Conservation (phyloP, 2,888 invertebrate species). For the Cyrtodaria siliqua region DNA sequence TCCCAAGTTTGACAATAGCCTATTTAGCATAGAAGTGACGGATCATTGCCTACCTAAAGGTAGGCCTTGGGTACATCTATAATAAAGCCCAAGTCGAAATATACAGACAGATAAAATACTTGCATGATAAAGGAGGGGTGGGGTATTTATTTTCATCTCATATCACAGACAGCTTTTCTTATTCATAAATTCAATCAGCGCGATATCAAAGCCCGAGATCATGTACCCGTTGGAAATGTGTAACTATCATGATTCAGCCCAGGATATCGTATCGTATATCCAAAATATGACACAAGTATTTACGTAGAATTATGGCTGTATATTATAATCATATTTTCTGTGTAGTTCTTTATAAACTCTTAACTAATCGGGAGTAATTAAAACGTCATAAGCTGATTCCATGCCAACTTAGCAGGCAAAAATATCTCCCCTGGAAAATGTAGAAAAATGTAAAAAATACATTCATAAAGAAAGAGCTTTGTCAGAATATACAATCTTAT, state of each 20-base stretch:
- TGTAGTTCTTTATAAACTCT: background rate
- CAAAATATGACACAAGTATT: conserved; percentile 21
- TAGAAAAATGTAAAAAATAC: conserved; percentile 10
- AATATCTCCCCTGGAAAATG: conserved; percentile 23
- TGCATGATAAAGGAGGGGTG: conserved; percentile 22
- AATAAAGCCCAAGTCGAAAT: conserved; percentile 32
- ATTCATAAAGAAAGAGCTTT: conserved; percentile 12
- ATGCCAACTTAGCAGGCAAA: conserved; percentile 44
- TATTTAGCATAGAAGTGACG: conserved; percentile 52
- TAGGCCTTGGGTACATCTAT: conserved; percentile 39
- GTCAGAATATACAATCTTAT: conserved; percentile 57
- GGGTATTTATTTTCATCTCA: conserved; percentile 37
- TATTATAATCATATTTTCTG: background rate
- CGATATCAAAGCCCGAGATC: conserved; percentile 23
- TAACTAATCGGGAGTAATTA: conserved; percentile 45
- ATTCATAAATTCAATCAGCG: conserved; percentile 52
- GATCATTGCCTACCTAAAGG: conserved; percentile 41
- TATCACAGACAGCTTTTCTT: conserved; percentile 31
- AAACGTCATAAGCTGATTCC: conserved; percentile 42
- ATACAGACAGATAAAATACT: conserved; percentile 39
- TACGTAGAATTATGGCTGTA: background rate
- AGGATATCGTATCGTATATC: conserved; percentile 20
- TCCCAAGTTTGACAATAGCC: conserved; percentile 51
- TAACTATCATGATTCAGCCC: conserved; percentile 29
- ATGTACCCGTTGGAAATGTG: conserved; percentile 20